Evolutionary conservation across 2,797 vertebrate species (phyloP).

Genomic region (Anomalospiza imberbis): DNA sequence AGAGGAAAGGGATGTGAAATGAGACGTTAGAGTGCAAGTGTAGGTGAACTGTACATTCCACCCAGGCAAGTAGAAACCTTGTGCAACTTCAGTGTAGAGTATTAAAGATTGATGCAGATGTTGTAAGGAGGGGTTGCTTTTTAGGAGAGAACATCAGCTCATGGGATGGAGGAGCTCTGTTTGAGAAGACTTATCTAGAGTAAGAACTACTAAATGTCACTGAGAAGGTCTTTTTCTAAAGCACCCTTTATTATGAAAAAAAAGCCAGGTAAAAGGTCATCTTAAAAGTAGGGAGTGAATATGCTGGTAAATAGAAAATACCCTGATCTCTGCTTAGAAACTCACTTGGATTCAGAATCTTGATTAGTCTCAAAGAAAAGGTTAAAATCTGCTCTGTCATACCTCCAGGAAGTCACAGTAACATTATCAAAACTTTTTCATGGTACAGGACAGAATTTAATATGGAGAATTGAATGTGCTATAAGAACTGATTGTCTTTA

Average conservation of each 20-base stretch:
- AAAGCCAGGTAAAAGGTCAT: too few species aligned
- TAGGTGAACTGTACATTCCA: neutral
- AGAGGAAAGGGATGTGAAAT: neutral
- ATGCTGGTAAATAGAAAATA: neutral
- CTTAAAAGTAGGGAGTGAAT: neutral
- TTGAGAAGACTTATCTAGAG: neutral
- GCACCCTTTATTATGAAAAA: neutral
- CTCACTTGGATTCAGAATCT: neutral
- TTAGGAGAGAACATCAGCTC: neutral
- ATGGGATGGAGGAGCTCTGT: neutral
- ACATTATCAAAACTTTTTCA: neutral
- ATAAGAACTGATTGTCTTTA: neutral
- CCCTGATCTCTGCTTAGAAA: neutral
- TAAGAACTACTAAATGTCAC: neutral
- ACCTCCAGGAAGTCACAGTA: neutral
- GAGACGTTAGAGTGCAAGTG: neutral
- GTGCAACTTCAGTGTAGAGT: neutral
- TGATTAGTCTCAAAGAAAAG: neutral
- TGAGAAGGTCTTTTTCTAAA: neutral
- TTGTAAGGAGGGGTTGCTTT: neutral
- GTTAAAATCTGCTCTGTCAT: neutral
- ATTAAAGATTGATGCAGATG: neutral
- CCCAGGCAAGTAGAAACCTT: neutral
- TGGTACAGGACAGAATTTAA: neutral
- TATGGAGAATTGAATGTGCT: neutral